phyloP scores from a whole-genome alignment of 2,797 vertebrate genomes.

The Furcifer pardalis region DNA sequence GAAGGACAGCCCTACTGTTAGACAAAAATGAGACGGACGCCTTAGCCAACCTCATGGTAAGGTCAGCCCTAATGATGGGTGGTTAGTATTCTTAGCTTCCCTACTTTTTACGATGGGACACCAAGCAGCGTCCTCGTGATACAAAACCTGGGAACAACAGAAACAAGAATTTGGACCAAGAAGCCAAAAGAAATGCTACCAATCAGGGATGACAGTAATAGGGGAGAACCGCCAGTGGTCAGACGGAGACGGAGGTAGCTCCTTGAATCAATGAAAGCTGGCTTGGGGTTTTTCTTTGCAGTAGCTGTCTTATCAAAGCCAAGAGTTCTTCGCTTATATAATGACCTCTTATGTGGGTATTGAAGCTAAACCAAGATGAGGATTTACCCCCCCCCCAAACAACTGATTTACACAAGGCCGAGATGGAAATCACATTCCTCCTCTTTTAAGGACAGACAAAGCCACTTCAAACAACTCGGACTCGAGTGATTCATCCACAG shows the following conservation, averaged over 20 bases:
- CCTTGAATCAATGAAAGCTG: background rate
- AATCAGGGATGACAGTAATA: background rate
- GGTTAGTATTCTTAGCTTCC: background rate
- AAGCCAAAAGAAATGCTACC: background rate
- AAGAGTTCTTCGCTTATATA: slow-evolving; percentile 1
- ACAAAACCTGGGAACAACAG: background rate
- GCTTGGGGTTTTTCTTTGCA: background rate
- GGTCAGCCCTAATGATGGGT: background rate
- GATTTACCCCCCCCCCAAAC: slow-evolving; percentile 61
- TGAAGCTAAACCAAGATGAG: slow-evolving; percentile 48
- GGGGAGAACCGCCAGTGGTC: background rate
- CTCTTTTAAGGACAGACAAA: slow-evolving; percentile 58
- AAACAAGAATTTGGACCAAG: too few species aligned
- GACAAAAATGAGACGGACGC: background rate
- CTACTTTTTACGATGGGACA: background rate
- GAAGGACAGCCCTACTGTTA: background rate
- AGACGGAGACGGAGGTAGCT: background rate
- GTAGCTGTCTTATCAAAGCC: slow-evolving; percentile 15
- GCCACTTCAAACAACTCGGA: slow-evolving; percentile 55
- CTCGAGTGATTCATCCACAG: slow-evolving; percentile 59
- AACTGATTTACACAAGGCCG: slow-evolving; percentile 49
- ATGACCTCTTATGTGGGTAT: slow-evolving; percentile 47
- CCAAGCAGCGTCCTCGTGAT: background rate
- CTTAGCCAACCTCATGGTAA: background rate
- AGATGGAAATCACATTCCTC: slow-evolving; percentile 64